Conservation (phyloP, 2,888 invertebrate genomes). For the Chrysodeixis includens region DNA sequence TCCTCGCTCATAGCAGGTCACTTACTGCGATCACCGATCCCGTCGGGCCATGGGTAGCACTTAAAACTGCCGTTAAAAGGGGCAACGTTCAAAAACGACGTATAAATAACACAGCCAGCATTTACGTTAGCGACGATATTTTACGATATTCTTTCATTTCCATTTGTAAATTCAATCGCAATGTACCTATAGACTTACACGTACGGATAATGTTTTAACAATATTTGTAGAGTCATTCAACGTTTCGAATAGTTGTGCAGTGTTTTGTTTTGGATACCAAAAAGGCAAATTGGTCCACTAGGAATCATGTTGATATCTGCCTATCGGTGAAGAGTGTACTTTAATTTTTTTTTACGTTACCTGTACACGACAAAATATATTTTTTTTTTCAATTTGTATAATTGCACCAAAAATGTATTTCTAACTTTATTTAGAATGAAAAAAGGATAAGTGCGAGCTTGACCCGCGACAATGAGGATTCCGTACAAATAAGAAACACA, state of each 20-base stretch:
- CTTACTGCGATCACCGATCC: constrained; percentile 40
- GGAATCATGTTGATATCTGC: background rate
- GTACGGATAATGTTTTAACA: constrained; percentile 3
- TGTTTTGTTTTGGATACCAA: background rate
- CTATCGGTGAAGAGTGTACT: background rate
- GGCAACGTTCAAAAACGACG: constrained; percentile 81
- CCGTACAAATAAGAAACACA: too few relatives aligned
- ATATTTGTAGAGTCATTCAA: background rate
- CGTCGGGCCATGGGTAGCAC: constrained; percentile 73
- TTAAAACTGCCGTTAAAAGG: constrained; percentile 87
- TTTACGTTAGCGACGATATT: constrained; percentile 82
- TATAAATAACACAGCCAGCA: constrained; percentile 84
- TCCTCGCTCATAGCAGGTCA: constrained; percentile 44
- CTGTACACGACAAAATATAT: background rate
- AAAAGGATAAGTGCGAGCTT: too few relatives aligned
- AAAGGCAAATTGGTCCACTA: constrained; percentile 4
- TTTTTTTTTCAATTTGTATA: too few relatives aligned
- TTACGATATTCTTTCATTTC: constrained; percentile 80
- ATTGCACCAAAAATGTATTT: too few relatives aligned
- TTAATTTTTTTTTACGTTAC: background rate
- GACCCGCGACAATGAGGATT: too few relatives aligned
- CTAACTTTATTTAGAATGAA: too few relatives aligned
- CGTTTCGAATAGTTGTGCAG: background rate
- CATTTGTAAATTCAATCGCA: constrained; percentile 60
- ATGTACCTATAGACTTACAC: constrained; percentile 17